Evolutionary conservation across 92 coral and sea anemone species (phyloP), one percentile per base, ranked within the genome.

Genomic region (Porites lobata): DNA sequence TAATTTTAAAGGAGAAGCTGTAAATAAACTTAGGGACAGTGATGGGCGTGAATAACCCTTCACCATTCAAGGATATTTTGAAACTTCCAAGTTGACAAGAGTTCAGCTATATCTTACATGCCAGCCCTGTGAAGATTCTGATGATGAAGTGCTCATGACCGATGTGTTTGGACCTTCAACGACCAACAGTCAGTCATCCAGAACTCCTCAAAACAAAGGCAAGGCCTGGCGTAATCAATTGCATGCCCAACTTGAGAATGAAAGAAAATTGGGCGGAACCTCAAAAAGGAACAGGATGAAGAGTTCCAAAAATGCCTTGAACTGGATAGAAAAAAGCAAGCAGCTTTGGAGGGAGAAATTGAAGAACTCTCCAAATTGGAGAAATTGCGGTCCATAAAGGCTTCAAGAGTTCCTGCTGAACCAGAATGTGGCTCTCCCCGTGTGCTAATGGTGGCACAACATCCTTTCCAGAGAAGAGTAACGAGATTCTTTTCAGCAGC

Each of bases 61-160:
- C 70, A 87, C 85, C 72, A 79, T 87, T 79, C 85, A 87, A 78
- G 72, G 57, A 47, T 87, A 87, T 57, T 87, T 87, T 71, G 83
- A 79, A 69, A 64, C 76, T 53, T 71, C 68, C 90, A 77, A 58
- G 82, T 61, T 78, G 77, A 47, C 78, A 1, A 87, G 85, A 62
- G 72, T 70, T 52, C 69, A 71, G 74, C 69, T 87, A 14, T 79
- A 87, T 59, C 87, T 82, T 69, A 82, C 87, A 82, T 82, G 87
- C 79, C 62, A 69, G 77, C 67, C 21, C 87, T 82, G 87, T 71
- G 78, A 82, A 38, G 78, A 82, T 50, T 82, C 87, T 68, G 87
- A 71, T 58, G 79, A 70, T 82, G 79, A 82, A 69, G 76, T 82
- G 77, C 87, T 69, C 77, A 71, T 82, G 87, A 82, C 77, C 67